These are phyloP conservation scores for Cyphomyrus plagiostoma DNA, from an alignment of 2,113 vertebrate genomes.

Conservation along the genomic window DNA sequence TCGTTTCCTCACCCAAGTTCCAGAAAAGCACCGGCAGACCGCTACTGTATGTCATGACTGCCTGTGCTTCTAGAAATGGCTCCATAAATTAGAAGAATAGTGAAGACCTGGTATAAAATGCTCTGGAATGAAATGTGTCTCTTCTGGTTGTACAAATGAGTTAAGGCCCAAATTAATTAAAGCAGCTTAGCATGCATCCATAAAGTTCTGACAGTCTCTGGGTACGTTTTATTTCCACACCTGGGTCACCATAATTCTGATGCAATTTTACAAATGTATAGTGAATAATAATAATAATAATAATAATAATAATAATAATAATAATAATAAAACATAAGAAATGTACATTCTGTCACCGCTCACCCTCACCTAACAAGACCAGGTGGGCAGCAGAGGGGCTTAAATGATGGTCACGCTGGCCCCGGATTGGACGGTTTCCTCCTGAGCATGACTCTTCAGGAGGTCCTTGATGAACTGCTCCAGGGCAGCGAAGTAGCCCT, in stretches of 20 bases:
- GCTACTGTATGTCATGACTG: not conserved
- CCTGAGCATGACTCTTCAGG: slow-evolving; percentile 82
- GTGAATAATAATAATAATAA: slow-evolving; percentile 20
- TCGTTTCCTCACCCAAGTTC: not conserved
- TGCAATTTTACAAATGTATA: slow-evolving; percentile 51
- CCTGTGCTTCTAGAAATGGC: not conserved
- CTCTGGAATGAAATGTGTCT: not conserved
- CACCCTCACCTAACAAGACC: slow-evolving; percentile 39
- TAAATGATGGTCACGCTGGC: slow-evolving; percentile 92
- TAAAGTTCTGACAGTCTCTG: slow-evolving; percentile 35
- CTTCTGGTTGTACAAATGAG: not conserved
- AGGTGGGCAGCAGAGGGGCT: slow-evolving; percentile 32
- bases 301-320: slow-evolving; percentile 16
- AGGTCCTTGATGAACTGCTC: slow-evolving; percentile 97
- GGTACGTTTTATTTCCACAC: slow-evolving; percentile 46
- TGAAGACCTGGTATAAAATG: not conserved
- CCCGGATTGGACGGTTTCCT: slow-evolving; percentile 77
- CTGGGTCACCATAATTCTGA: not conserved
- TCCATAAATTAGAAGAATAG: not conserved
- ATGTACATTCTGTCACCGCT: slow-evolving; percentile 54
- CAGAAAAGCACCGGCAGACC: not conserved
- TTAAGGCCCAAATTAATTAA: not conserved
- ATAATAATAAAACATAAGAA: slow-evolving; percentile 34
- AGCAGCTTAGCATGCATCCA: slow-evolving; percentile 15
- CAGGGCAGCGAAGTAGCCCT: slow-evolving; percentile 89